Percentiles rank a stretch among this genome's conserved stretches.
Evolutionary conservation across 92 coral and sea anemone species (phyloP).

Genomic region (Pocillopora grandis): DNA sequence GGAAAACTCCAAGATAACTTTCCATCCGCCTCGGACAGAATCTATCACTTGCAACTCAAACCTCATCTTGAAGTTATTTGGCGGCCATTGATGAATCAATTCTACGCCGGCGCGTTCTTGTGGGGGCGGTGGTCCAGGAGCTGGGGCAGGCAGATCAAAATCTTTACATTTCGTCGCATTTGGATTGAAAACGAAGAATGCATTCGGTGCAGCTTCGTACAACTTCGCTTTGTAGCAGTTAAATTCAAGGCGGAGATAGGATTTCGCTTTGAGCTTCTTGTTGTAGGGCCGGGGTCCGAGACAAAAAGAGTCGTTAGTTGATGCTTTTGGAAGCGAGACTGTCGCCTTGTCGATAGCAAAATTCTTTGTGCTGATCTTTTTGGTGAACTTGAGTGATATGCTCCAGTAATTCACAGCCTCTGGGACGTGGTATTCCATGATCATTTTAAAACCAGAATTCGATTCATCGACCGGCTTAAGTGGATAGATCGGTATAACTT

Average conservation of each 20-base stretch:
- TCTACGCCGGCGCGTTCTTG: slow-evolving; percentile 20
- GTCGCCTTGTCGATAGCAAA: slow-evolving; percentile 29
- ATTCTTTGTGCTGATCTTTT: slow-evolving; percentile 27
- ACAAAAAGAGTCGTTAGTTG: slow-evolving; percentile 6
- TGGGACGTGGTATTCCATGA: slow-evolving; percentile 7
- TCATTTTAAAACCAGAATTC: slow-evolving; percentile 37
- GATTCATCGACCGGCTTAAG: slow-evolving; percentile 36
- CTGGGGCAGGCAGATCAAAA: slow-evolving; percentile 4
- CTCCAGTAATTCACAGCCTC: slow-evolving; percentile 25
- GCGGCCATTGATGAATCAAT: slow-evolving; percentile 28
- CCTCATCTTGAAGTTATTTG: slow-evolving; percentile 27
- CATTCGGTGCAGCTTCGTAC: slow-evolving; percentile 27
- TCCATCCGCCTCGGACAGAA: slow-evolving; percentile 46
- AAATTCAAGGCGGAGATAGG: slow-evolving; percentile 26
- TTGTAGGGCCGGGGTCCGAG: slow-evolving; percentile 24
- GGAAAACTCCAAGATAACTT: slow-evolving; percentile 15
- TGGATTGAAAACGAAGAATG: slow-evolving; percentile 20
- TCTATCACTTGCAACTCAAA: slow-evolving; percentile 26
- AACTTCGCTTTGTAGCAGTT: slow-evolving; percentile 25
- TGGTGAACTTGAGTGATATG: slow-evolving; percentile 34
- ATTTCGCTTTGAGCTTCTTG: slow-evolving; percentile 2
- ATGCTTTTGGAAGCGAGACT: not conserved
- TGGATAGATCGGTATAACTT: not conserved
- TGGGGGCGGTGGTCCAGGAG: not conserved
- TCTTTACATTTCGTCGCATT: slow-evolving; percentile 20